Evolutionary conservation across 2,888 invertebrate genomes (phyloP), one percentile per base, ranked within the genome.

Genomic region (Melolontha melolontha): DNA sequence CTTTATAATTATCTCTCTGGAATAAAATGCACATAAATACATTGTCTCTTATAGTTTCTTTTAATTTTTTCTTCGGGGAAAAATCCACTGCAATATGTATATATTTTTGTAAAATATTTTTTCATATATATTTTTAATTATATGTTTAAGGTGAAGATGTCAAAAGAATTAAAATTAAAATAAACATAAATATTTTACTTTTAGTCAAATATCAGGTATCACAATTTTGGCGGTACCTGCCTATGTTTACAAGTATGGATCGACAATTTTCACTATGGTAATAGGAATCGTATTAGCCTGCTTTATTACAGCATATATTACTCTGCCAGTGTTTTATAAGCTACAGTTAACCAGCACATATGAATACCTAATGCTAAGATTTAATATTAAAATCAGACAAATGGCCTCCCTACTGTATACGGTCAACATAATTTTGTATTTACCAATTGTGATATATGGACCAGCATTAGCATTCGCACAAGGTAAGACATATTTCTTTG

Each of bases 201-300:
- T 39, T 1, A 92, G 92, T 77, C 91, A 91, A 72, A 82, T 92
- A 75, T 92, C 92, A 2, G 92, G 92, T 29, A 89, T 93, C 49
- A 91, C 92, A 0, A 81, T 93, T 8, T 84, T 93, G 7, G 92
- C 91, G 0, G 87, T 91, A 6, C 92, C 92, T 0, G 88, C 91
- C 0, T 92, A 93, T 77, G 88, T 92, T 72, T 93, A 92, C 78
- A 84, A 87, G 27, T 88, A 88, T 77, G 93, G 93, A 2, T 89
- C 90, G 73, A 92, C 91, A 77, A 80, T 83, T 66, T 79, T 83
- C 17, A 75, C 80, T 34, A 72, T 87, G 5, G 81, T 85, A 4
- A 82, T 87, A 12, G 70, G 84, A 5, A 47, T 78, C 0, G 67
- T 76, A 5, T 39, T 68, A 11, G 34, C 47, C 10, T 72, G 77